Evolutionary conservation across 2,888 invertebrate species (phyloP).

Genomic region (Entomobrya multifasciata): DNA sequence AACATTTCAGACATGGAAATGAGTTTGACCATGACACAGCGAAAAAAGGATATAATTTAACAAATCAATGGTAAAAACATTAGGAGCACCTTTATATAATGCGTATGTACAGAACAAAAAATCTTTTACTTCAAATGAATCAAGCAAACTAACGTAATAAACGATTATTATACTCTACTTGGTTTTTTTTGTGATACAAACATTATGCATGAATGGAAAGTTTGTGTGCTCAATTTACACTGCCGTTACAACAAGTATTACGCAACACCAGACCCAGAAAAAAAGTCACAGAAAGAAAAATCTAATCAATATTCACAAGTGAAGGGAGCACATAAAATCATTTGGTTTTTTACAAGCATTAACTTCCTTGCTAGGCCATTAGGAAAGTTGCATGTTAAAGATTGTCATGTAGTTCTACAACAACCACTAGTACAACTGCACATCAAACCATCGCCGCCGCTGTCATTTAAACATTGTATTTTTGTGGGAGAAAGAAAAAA

Average conservation of each 20-base stretch:
- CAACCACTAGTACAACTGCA: too few relatives aligned
- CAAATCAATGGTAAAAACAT: slow-evolving; percentile 41
- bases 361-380: slow-evolving; percentile 40
- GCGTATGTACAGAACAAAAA: slow-evolving; percentile 9
- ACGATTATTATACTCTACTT: too few relatives aligned
- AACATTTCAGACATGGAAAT: slow-evolving; percentile 45
- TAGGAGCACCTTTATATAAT: slow-evolving; percentile 14
- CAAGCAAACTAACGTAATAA: too few relatives aligned
- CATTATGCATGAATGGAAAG: neutral
- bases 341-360: slow-evolving; percentile 44
- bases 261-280: slow-evolving; percentile 44
- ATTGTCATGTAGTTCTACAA: slow-evolving; percentile 18
- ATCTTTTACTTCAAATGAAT: too few relatives aligned
- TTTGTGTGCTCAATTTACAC: neutral
- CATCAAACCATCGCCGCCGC: slow-evolving; percentile 15
- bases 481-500: slow-evolving; percentile 32
- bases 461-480: slow-evolving; percentile 46
- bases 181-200: too few relatives aligned
- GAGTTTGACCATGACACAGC: slow-evolving; percentile 59
- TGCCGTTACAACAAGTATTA: slow-evolving; percentile 35
- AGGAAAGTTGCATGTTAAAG: slow-evolving; percentile 21
- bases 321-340: slow-evolving; percentile 40
- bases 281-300: slow-evolving; percentile 4
- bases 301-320: slow-evolving; percentile 56
- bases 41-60: slow-evolving; percentile 37